Percentiles rank a stretch among this genome's conserved stretches.
phyloP scores from a whole-genome alignment of 2,113 vertebrate species.

The Saccopteryx leptura region DNA sequence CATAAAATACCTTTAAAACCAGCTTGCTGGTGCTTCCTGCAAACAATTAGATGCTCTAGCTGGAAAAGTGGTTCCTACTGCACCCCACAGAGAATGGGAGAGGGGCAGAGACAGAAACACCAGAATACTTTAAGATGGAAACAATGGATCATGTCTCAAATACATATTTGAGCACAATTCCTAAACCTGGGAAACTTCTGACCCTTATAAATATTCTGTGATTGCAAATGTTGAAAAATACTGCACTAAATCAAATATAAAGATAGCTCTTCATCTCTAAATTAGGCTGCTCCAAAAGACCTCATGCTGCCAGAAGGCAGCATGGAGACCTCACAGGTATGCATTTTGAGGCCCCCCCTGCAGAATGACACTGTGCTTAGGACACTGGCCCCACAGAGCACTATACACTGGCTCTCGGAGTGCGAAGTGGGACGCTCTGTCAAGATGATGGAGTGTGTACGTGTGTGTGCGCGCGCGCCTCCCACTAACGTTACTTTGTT shows the following conservation, averaged over 20 bases:
- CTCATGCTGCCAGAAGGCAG: too few species aligned
- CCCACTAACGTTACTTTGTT: background rate
- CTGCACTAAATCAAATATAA: background rate
- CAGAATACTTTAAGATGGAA: background rate
- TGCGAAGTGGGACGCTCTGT: background rate
- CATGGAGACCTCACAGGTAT: too few species aligned
- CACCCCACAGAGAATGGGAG: background rate
- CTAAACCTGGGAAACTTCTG: background rate
- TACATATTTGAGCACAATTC: background rate
- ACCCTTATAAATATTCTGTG: background rate
- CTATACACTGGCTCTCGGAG: background rate
- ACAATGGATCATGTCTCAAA: background rate
- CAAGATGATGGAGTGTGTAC: background rate
- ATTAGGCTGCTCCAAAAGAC: background rate
- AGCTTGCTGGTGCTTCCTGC: background rate
- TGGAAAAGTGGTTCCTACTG: background rate
- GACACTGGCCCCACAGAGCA: background rate
- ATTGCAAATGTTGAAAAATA: background rate
- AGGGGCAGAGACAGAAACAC: rapidly evolving
- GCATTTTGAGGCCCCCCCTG: background rate
- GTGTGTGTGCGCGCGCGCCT: background rate
- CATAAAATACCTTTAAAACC: background rate
- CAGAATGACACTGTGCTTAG: background rate
- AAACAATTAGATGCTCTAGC: background rate
- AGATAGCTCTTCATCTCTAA: background rate